Evolutionary conservation across 2,888 invertebrate species (phyloP).

Genomic region (Leptothorax acervorum): DNA sequence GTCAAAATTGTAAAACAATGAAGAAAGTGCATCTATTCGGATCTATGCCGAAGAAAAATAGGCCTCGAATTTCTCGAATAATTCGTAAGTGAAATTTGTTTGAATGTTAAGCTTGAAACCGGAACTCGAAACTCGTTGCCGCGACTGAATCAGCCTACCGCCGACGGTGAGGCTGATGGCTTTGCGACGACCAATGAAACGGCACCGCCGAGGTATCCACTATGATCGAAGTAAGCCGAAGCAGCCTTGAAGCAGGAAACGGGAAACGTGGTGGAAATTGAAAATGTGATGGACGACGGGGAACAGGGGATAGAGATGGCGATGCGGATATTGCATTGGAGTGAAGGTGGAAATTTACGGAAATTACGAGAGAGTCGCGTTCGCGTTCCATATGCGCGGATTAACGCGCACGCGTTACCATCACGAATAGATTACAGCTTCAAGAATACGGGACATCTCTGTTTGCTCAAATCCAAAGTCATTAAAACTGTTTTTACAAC

Average conservation of each 20-base stretch:
- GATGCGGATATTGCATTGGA: conserved; percentile 78
- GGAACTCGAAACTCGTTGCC: background rate
- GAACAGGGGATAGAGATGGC: conserved; percentile 69
- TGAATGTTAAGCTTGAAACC: background rate
- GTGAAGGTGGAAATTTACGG: conserved; percentile 72
- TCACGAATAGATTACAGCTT: conserved; percentile 11
- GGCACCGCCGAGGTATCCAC: conserved; percentile 42
- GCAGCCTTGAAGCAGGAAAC: conserved; percentile 80
- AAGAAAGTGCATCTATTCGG: background rate
- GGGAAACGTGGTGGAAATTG: conserved; percentile 85
- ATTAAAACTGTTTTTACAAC: background rate
- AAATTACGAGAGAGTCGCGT: conserved; percentile 70
- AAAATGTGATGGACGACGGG: conserved; percentile 84
- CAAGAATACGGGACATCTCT: background rate
- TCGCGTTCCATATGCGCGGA: conserved; percentile 68
- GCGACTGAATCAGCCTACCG: conserved; percentile 22
- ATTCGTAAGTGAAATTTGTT: background rate
- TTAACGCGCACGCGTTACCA: conserved; percentile 64
- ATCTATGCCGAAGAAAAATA: background rate
- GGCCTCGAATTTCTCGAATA: background rate
- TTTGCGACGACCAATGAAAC: conserved; percentile 59
- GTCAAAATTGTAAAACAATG: background rate
- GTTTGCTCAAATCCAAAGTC: background rate
- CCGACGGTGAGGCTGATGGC: conserved; percentile 46
- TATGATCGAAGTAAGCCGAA: conserved; percentile 59